These are phyloP conservation scores for Myrmecophaga tridactyla DNA, from an alignment of 2,113 vertebrate genomes.

Conservation along the genomic window DNA sequence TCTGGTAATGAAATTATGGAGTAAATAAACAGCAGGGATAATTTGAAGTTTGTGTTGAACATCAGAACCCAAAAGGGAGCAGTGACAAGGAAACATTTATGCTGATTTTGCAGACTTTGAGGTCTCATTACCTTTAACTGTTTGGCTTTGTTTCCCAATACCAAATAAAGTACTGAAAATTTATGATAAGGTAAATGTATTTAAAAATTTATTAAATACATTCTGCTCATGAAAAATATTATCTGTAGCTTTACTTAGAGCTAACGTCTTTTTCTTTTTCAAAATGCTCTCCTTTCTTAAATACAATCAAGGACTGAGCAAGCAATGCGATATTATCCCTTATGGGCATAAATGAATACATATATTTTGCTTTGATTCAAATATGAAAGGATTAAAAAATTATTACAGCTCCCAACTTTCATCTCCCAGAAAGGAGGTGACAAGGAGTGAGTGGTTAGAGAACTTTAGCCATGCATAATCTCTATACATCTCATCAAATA, in stretches of 20 bases:
- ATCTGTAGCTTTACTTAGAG: not conserved
- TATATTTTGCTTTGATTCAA: not conserved
- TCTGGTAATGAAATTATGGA: not conserved
- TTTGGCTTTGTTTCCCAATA: too few species aligned
- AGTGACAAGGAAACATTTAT: not conserved
- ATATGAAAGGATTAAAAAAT: not conserved
- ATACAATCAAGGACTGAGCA: not conserved
- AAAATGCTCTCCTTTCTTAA: not conserved
- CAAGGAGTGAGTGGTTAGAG: not conserved
- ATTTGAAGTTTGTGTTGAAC: not conserved
- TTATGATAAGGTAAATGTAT: not conserved
- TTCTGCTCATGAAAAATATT: not conserved
- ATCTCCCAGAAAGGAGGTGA: not conserved
- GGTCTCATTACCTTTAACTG: not conserved
- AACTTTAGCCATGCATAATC: not conserved
- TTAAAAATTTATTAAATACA: not conserved
- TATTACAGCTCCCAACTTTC: not conserved
- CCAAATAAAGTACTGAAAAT: not conserved
- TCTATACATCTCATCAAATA: not conserved
- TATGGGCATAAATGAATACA: not conserved
- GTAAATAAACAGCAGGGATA: not conserved
- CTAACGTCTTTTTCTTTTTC: not conserved
- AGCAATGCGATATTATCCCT: not conserved
- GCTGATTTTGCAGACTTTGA: not conserved
- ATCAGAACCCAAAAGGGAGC: not conserved